Conservation (phyloP, 2,888 invertebrate genomes). For the Boloria selene region DNA sequence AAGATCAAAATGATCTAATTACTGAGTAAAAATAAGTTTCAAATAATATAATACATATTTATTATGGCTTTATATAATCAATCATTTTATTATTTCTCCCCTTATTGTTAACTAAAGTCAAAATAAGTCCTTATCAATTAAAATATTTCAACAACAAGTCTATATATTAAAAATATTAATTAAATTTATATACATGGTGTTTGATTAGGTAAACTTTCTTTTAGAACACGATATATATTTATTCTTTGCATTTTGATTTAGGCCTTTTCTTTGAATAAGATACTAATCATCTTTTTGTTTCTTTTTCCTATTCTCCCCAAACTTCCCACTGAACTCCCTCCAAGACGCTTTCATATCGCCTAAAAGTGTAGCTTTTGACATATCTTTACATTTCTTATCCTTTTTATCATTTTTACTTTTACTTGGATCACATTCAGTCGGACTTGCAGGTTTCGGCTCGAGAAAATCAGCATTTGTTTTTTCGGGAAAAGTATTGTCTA, state of each 20-base stretch:
- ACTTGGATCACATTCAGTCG: constrained; percentile 14
- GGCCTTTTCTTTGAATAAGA: not conserved
- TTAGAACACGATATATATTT: too few species aligned
- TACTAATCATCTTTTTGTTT: constrained; percentile 50
- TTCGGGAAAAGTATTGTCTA: constrained; percentile 4
- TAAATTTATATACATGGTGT: too few species aligned
- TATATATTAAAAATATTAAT: too few species aligned
- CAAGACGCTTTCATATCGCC: constrained; percentile 60
- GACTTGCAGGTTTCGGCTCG: constrained; percentile 10
- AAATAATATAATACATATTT: too few species aligned
- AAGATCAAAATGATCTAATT: too few species aligned
- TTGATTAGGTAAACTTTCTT: too few species aligned
- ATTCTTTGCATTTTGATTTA: constrained; percentile 1
- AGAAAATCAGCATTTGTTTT: constrained; percentile 10
- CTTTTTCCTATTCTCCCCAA: constrained; percentile 53
- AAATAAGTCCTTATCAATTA: too few species aligned
- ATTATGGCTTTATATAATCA: too few species aligned
- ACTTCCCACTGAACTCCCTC: constrained; percentile 59
- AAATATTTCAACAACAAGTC: too few species aligned
- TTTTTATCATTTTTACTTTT: constrained; percentile 28
- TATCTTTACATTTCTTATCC: constrained; percentile 35
- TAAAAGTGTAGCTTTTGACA: constrained; percentile 44
- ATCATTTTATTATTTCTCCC: too few species aligned
- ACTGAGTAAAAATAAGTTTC: too few species aligned
- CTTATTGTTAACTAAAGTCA: too few species aligned